Evolutionary conservation across 1,140 invertebrate species (phyloP), one percentile per base, ranked within the genome.

Genomic region (Anoplolepis gracilipes): DNA sequence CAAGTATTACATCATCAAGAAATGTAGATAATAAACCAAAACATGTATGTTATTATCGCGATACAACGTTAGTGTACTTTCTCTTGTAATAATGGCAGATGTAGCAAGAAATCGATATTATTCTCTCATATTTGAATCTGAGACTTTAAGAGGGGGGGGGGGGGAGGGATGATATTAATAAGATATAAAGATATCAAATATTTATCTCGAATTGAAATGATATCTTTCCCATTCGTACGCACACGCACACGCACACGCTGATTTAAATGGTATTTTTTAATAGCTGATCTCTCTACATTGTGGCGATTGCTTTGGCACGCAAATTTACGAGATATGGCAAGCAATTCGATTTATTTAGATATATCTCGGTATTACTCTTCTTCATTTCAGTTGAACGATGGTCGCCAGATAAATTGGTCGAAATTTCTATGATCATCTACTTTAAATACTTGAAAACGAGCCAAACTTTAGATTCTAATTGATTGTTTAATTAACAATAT

Each of bases 221-320:
- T 69, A 72, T 57, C 82, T 88, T 46, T 6, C 13, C 39, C 42
- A 28, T 61, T 33, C 25, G 36, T 36, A 42, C 67, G 55, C 57
- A 76, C 49, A 81, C 55, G 55, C 16, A 11, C n/a, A n/a, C n/a
- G n/a, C n/a, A n/a, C n/a, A n/a, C n/a, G n/a, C 46, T 22, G 36
- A n/a, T 30, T 88, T 75, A 62, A 86, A 64, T 49, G 67, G 30
- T 39, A 69, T 59, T 86, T 59, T 86, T 76, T 88, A 88, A 88
- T 78, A 89, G 72, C 42, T n/a, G 55, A 53, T n/a, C n/a, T n/a
- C n/a, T n/a, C n/a, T n/a, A 33, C 72, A 86, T 77, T 65, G 57
- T 64, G 76, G 88, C 88, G 87, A 85, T 67, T 77, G 78, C 22
- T 33, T 84, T 87, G 65, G 78, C 88, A 90, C 87, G 88, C 88